These are phyloP conservation scores for Pseudoips prasinana DNA, from an alignment of 2,888 invertebrate genomes.

Conservation along the genomic window DNA sequence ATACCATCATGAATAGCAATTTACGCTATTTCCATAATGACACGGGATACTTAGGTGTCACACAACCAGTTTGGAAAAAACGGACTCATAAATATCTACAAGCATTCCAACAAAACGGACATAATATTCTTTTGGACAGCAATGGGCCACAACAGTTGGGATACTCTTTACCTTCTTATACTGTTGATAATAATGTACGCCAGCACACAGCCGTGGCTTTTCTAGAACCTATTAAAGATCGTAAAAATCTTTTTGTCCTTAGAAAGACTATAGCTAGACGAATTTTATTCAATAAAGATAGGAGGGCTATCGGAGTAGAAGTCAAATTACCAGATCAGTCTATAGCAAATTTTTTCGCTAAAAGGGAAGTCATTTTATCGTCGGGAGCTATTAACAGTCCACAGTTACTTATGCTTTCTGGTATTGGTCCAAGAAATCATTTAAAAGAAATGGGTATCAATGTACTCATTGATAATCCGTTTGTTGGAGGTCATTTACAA, in stretches of 20 bases:
- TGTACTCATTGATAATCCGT: constrained; percentile 32
- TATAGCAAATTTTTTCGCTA: constrained; percentile 22
- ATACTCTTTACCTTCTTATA: constrained; percentile 30
- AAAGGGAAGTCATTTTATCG: constrained; percentile 45
- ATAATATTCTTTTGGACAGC: constrained; percentile 33
- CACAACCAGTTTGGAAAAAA: constrained; percentile 36
- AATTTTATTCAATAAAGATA: constrained; percentile 32
- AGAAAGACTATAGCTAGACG: constrained; percentile 41
- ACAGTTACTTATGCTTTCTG: constrained; percentile 49
- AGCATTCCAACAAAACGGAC: constrained; percentile 40
- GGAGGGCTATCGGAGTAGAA: constrained; percentile 39
- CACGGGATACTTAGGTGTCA: constrained; percentile 34
- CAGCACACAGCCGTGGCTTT: constrained; percentile 42
- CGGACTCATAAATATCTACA: constrained; percentile 47
- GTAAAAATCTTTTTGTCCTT: constrained; percentile 38
- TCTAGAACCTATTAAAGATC: constrained; percentile 31
- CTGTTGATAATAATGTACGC: constrained; percentile 29
- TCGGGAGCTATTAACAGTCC: constrained; percentile 48
- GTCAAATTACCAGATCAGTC: constrained; percentile 19
- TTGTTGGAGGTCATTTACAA: constrained; percentile 46
- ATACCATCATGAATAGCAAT: constrained; percentile 29
- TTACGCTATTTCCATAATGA: constrained; percentile 42
- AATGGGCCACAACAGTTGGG: constrained; percentile 41
- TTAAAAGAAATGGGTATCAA: constrained; percentile 35
- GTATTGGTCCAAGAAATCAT: constrained; percentile 44